Evolutionary conservation across 2,888 invertebrate genomes (phyloP).

Genomic region (Protodeltote pygarga): DNA sequence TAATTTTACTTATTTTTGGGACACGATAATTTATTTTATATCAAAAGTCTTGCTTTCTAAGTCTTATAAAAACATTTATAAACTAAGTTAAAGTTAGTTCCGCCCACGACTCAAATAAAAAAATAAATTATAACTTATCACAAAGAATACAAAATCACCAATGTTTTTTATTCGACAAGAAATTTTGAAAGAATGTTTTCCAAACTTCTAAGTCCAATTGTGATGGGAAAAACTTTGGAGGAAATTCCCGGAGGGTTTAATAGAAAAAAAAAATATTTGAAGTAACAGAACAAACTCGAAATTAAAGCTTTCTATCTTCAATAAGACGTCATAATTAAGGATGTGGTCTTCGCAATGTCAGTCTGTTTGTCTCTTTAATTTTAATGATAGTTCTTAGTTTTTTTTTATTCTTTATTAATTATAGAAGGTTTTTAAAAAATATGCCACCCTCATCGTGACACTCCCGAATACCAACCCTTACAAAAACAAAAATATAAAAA

Average conservation of each 20-base stretch:
- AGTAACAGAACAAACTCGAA: conserved; percentile 32
- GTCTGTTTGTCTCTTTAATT: too few relatives aligned
- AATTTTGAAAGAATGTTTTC: conserved; percentile 10
- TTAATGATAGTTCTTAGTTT: too few relatives aligned
- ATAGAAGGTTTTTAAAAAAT: too few relatives aligned
- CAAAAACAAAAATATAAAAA: too few relatives aligned
- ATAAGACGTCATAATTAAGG: conserved; percentile 26
- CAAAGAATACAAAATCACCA: conserved; percentile 20
- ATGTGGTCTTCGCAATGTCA: too few relatives aligned
- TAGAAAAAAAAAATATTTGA: conserved; percentile 44
- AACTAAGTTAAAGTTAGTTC: conserved; percentile 7
- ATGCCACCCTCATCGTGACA: too few relatives aligned
- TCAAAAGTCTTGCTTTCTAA: too few relatives aligned
- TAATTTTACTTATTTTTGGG: too few relatives aligned
- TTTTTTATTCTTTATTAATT: too few relatives aligned
- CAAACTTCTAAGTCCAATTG: conserved; percentile 29
- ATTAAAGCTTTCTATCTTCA: conserved; percentile 36
- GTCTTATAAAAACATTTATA: background rate
- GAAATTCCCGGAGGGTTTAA: conserved; percentile 25
- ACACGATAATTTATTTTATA: too few relatives aligned
- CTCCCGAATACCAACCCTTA: too few relatives aligned
- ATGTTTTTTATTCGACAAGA: conserved; percentile 20
- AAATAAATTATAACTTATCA: conserved; percentile 1
- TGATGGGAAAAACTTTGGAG: conserved; percentile 18
- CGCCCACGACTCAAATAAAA: conserved; percentile 2